A percentile compares a stretch with the other conserved stretches of the same genome.
Conservation (phyloP, 2,797 vertebrate species). For the Lacerta bilineata region DNA sequence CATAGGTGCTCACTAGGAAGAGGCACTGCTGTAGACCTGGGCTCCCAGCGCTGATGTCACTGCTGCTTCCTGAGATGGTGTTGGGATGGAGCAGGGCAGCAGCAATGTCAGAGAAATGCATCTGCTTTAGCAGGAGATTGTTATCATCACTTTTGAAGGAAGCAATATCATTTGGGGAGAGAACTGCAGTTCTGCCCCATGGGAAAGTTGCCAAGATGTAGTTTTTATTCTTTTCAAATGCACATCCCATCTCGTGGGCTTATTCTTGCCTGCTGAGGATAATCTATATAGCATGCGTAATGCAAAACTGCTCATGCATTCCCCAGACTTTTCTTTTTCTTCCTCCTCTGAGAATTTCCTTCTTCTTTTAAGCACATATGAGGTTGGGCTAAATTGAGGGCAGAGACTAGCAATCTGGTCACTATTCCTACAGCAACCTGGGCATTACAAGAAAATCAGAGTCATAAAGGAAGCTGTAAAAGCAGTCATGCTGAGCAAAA, state of each 20-base stretch:
- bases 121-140: too few species aligned
- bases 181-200: slow-evolving; percentile 37
- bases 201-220: slow-evolving; percentile 59
- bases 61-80: too few species aligned
- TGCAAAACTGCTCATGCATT: slow-evolving; percentile 24
- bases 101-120: too few species aligned
- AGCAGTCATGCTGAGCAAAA: slow-evolving; percentile 4
- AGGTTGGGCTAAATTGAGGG: slow-evolving; percentile 34
- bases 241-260: slow-evolving; percentile 51
- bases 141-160: neutral
- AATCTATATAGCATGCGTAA: slow-evolving; percentile 48
- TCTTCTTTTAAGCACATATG: slow-evolving; percentile 18
- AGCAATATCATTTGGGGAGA: slow-evolving; percentile 31
- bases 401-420: slow-evolving; percentile 32
- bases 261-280: slow-evolving; percentile 44
- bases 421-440: slow-evolving; percentile 31
- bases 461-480: neutral
- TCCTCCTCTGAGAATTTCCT: slow-evolving; percentile 23
- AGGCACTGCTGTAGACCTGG: too few species aligned
- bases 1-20: too few species aligned
- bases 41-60: too few species aligned
- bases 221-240: slow-evolving; percentile 47
- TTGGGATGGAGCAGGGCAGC: too few species aligned
- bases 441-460: slow-evolving; percentile 17
- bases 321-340: slow-evolving; percentile 38